phyloP scores from a whole-genome alignment of 2,113 vertebrate genomes.

The Rostratula benghalensis region DNA sequence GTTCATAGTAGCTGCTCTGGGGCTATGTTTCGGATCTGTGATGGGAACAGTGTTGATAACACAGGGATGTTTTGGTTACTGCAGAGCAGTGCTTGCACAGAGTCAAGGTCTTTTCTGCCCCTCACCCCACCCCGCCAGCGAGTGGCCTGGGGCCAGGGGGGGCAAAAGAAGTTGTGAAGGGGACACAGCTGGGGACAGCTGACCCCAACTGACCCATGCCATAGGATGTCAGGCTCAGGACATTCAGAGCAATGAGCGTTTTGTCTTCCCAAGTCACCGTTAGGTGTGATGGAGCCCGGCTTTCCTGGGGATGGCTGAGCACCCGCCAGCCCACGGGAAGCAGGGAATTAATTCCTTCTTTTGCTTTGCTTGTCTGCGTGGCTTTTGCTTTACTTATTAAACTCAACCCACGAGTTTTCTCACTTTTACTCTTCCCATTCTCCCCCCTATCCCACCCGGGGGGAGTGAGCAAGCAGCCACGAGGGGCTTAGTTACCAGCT shows the following conservation, averaged over 20 bases:
- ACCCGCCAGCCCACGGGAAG: neutral
- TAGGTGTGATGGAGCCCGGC: neutral
- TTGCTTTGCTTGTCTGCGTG: neutral
- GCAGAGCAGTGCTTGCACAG: neutral
- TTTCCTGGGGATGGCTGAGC: neutral
- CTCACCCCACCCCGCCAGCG: neutral
- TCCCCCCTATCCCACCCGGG: neutral
- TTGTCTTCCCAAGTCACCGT: neutral
- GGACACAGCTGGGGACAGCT: neutral
- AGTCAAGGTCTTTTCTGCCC: neutral
- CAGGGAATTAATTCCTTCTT: neutral
- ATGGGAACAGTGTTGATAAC: neutral
- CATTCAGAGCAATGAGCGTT: neutral
- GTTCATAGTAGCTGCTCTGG: neutral
- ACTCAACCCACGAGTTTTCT: neutral
- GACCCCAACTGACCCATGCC: neutral
- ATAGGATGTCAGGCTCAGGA: neutral
- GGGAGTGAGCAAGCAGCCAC: neutral
- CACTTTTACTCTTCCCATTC: neutral
- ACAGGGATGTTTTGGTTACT: neutral
- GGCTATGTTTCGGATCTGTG: neutral
- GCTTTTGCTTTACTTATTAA: neutral
- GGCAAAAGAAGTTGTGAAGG: neutral
- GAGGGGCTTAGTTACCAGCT: neutral
- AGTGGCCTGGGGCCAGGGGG: neutral